phyloP scores from a whole-genome alignment of 2,888 invertebrate species.

The Mimas tiliae region DNA sequence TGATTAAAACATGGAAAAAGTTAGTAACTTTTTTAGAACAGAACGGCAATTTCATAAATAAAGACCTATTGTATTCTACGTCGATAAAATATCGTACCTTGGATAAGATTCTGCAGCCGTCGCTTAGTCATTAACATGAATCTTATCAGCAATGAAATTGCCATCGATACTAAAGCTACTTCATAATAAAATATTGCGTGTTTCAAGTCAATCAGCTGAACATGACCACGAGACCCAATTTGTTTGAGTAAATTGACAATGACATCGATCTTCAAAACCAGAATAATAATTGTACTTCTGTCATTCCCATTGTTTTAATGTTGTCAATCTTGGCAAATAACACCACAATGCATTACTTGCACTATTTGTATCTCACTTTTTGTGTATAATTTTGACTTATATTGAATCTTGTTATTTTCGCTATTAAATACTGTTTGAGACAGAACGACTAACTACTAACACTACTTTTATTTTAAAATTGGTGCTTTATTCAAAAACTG shows the following conservation, averaged over 20 bases:
- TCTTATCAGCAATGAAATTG: neutral
- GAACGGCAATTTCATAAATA: too few relatives aligned
- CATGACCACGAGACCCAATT: neutral
- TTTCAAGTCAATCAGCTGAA: neutral
- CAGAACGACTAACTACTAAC: neutral
- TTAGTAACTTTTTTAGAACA: too few relatives aligned
- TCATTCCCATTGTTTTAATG: neutral
- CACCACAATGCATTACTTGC: constrained; percentile 22
- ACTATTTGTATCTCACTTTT: neutral
- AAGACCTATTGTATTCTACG: neutral
- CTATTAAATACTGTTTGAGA: neutral
- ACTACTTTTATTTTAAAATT: too few relatives aligned
- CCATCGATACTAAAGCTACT: neutral
- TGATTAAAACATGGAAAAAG: too few relatives aligned
- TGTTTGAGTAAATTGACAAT: neutral
- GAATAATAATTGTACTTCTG: neutral
- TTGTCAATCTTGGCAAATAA: constrained; percentile 16
- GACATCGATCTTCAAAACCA: neutral
- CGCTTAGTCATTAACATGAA: neutral
- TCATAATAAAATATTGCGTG: neutral
- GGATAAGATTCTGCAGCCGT: neutral
- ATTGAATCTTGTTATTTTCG: constrained; percentile 3
- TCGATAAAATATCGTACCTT: neutral
- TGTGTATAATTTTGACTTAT: neutral
- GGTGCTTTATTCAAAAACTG: neutral